Conservation (phyloP, 2,797 vertebrate species). For the Rhabdophis nuchalis region DNA sequence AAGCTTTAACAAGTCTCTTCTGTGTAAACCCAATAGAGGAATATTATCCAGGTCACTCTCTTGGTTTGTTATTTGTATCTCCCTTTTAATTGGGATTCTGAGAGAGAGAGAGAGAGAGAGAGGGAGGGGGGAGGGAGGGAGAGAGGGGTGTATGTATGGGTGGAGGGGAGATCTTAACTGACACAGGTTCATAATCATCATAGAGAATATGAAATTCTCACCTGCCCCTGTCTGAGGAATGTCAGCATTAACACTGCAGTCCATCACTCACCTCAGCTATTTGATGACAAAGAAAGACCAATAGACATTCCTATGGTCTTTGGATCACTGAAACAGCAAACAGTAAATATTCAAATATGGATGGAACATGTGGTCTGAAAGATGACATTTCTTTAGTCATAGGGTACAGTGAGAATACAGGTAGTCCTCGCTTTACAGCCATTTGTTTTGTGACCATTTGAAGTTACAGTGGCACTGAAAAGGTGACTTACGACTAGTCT, state of each 20-base stretch:
- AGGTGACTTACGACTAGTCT: neutral
- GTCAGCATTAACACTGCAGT: neutral
- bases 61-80: neutral
- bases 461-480: neutral
- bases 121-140: too few species aligned
- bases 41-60: neutral
- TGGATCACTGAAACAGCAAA: neutral
- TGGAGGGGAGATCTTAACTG: neutral
- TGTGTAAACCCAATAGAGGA: neutral
- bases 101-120: too few species aligned
- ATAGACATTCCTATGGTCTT: neutral
- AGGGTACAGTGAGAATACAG: neutral
- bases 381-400: neutral
- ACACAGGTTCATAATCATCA: neutral
- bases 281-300: neutral
- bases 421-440: neutral
- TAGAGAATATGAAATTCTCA: neutral
- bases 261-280: neutral
- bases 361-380: neutral
- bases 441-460: neutral
- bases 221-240: neutral
- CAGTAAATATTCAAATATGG: neutral
- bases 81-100: neutral
- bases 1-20: neutral
- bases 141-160: too few species aligned